These are phyloP conservation scores for Adela reaumurella DNA, from an alignment of 2,888 invertebrate species.

Conservation along the genomic window DNA sequence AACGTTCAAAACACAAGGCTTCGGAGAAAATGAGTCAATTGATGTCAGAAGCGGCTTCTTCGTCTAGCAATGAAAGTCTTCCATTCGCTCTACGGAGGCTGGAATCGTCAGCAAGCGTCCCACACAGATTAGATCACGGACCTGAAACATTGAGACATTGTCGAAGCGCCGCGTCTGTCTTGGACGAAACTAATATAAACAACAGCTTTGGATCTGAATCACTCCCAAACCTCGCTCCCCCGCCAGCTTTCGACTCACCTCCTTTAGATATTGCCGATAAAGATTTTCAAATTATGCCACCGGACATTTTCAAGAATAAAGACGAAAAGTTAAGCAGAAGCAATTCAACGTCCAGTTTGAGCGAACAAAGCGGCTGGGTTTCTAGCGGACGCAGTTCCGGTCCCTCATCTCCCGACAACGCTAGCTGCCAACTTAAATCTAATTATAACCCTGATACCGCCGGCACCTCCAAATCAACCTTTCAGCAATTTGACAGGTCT, in stretches of 20 bases:
- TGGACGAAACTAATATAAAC: conserved; percentile 53
- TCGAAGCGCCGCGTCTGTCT: conserved; percentile 53
- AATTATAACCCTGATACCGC: conserved; percentile 32
- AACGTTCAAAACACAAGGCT: conserved; percentile 42
- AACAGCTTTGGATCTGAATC: conserved; percentile 63
- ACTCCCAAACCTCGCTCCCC: conserved; percentile 66
- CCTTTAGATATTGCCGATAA: conserved; percentile 47
- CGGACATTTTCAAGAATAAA: conserved; percentile 45
- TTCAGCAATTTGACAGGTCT: not conserved
- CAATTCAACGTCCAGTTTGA: conserved; percentile 64
- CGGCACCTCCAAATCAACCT: conserved; percentile 19
- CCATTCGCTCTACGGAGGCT: conserved; percentile 46
- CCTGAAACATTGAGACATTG: conserved; percentile 51
- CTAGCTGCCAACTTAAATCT: conserved; percentile 50
- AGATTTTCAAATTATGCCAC: conserved; percentile 49
- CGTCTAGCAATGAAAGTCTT: conserved; percentile 57
- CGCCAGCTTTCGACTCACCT: conserved; percentile 58
- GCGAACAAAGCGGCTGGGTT: conserved; percentile 87
- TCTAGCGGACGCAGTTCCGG: conserved; percentile 70
- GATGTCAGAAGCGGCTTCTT: conserved; percentile 56
- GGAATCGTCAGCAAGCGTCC: conserved; percentile 62
- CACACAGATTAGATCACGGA: conserved; percentile 57
- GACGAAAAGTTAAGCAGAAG: conserved; percentile 40
- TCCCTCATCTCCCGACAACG: conserved; percentile 60
- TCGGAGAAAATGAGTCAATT: conserved; percentile 52